phyloP scores from a whole-genome alignment of 2,888 invertebrate species.

The Netelia virgata region DNA sequence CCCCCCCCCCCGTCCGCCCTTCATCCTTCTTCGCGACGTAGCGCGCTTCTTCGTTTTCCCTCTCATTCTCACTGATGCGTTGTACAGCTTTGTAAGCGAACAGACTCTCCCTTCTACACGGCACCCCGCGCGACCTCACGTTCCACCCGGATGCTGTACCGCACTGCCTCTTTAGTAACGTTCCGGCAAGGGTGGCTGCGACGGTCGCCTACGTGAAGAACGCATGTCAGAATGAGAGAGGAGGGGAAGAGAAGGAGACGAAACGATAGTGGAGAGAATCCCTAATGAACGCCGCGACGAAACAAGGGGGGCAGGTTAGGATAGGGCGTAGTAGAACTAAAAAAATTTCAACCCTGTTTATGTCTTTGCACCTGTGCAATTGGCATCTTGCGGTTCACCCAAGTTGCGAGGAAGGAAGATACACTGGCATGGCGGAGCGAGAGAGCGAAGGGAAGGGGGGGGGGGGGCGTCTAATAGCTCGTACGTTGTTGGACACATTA shows the following conservation, averaged over 20 bases:
- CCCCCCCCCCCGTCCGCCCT: constrained; percentile 28
- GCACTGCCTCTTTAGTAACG: constrained; percentile 59
- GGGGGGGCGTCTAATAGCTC: not conserved
- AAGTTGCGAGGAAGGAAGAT: not conserved
- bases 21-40: constrained; percentile 44
- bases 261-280: constrained; percentile 75
- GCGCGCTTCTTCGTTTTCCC: constrained; percentile 63
- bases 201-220: constrained; percentile 37
- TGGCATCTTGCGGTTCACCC: constrained; percentile 37
- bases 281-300: constrained; percentile 79
- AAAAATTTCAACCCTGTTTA: constrained; percentile 53
- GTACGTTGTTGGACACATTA: constrained; percentile 80
- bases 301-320: constrained; percentile 9
- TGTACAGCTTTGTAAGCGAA: constrained; percentile 56
- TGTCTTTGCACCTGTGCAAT: constrained; percentile 54
- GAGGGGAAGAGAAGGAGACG: constrained; percentile 67
- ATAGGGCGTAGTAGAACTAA: constrained; percentile 36
- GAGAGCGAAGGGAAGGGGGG: constrained; percentile 31
- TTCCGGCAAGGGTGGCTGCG: constrained; percentile 58
- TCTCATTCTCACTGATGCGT: constrained; percentile 54
- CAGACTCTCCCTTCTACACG: constrained; percentile 56
- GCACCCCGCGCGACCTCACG: constrained; percentile 66
- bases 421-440: not conserved
- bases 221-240: constrained; percentile 48
- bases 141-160: constrained; percentile 66